Percentiles rank a stretch among this genome's conserved stretches.
Conservation (phyloP, 2,113 vertebrate species). For the cat (Felis catus) region F.catus_Fca126_mat1.0 CM031420.1:77816001-77816500, state of each 20-base stretch:
- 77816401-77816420: conserved; percentile 30
- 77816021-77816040: neutral
- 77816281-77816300: neutral
- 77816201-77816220: neutral
- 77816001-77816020: neutral
- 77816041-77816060: too few relatives aligned
- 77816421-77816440: conserved; percentile 50
- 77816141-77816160: neutral
- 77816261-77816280: neutral
- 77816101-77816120: neutral
- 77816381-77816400: conserved; percentile 18
- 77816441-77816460: neutral
- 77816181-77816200: neutral
- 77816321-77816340: neutral
- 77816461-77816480: conserved; percentile 47
- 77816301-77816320: neutral
- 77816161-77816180: neutral
- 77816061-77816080: neutral
- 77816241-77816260: neutral
- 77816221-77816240: neutral
- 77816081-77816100: neutral
- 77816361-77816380: neutral
- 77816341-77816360: neutral
- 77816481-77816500: conserved; percentile 36
- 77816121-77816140: neutral